phyloP scores from a whole-genome alignment of 2,797 vertebrate genomes.

The Sylvia borin region DNA sequence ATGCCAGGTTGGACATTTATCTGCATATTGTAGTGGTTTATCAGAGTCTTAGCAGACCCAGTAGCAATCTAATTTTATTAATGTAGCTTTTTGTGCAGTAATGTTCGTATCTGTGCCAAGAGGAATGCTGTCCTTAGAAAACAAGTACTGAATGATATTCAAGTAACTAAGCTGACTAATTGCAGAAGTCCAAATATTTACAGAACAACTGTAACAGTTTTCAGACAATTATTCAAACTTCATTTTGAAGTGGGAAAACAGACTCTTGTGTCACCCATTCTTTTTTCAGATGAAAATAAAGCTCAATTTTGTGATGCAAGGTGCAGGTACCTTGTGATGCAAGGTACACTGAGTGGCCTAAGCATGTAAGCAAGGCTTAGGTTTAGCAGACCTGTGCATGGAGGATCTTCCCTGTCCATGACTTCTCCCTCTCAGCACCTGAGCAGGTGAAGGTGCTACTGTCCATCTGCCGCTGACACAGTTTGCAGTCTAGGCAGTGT shows the following conservation, averaged over 20 bases:
- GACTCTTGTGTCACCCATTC: background rate
- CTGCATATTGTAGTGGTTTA: background rate
- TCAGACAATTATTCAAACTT: background rate
- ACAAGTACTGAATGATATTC: background rate
- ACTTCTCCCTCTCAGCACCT: background rate
- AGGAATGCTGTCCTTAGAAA: background rate
- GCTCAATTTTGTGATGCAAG: background rate
- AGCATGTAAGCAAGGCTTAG: background rate
- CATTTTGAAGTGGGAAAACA: background rate
- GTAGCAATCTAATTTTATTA: background rate
- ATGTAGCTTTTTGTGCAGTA: background rate
- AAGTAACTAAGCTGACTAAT: background rate
- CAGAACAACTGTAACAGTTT: background rate
- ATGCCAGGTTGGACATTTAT: background rate
- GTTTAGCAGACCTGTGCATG: background rate
- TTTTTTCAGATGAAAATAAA: background rate
- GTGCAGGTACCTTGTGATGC: background rate
- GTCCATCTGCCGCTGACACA: rapidly evolving
- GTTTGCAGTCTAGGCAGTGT: background rate
- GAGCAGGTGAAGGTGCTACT: background rate
- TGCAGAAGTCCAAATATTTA: background rate
- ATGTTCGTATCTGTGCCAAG: background rate
- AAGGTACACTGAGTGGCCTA: background rate
- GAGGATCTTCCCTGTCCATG: background rate
- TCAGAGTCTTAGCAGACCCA: background rate